These are phyloP conservation scores for Pachycephala philippinensis DNA, from an alignment of 2,113 vertebrate genomes.

Conservation along the genomic window DNA sequence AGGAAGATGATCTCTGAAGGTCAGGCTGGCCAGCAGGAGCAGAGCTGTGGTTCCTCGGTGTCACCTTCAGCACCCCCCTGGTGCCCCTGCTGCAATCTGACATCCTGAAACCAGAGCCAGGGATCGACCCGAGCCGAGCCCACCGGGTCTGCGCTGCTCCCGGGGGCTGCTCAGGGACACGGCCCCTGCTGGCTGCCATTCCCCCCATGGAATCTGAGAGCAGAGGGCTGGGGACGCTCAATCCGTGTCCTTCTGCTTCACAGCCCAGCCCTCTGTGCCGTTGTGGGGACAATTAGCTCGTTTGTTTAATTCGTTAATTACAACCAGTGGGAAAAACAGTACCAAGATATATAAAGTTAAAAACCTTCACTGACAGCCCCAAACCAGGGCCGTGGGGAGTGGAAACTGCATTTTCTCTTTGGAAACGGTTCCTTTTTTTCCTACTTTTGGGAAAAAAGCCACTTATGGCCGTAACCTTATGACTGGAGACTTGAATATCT, in stretches of 20 bases:
- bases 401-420: neutral
- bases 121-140: neutral
- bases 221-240: neutral
- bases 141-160: neutral
- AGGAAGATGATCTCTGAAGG: conserved; percentile 6
- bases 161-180: neutral
- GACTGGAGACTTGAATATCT: neutral
- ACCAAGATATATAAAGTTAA: neutral
- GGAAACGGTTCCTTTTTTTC: neutral
- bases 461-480: neutral
- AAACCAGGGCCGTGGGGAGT: neutral
- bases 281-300: neutral
- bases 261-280: neutral
- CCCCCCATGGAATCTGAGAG: neutral
- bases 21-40: neutral
- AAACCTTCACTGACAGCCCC: neutral
- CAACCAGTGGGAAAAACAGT: neutral
- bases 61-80: neutral
- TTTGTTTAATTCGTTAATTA: neutral
- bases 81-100: conserved; percentile 12
- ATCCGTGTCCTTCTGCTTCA: neutral
- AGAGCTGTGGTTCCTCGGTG: neutral
- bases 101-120: neutral
- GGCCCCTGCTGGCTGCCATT: neutral
- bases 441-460: neutral